phyloP scores from a whole-genome alignment of 2,113 vertebrate genomes.

The Phaethon lepturus region DNA sequence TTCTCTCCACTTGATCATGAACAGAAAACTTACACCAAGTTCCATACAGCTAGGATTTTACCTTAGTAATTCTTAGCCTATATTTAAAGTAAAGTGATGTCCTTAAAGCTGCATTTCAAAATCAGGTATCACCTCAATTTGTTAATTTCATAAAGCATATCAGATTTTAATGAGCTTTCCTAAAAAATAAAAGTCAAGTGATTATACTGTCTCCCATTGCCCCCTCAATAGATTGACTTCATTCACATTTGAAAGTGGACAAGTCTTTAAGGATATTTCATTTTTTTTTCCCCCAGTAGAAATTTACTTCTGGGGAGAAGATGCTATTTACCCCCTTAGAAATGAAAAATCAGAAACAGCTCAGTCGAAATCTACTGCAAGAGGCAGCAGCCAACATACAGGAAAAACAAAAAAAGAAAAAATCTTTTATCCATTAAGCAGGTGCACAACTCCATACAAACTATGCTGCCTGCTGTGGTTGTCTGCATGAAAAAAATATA shows the following conservation, averaged over 20 bases:
- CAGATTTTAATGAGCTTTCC: background rate
- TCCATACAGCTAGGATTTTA: background rate
- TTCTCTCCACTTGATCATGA: background rate
- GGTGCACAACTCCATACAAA: background rate
- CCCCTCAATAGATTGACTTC: background rate
- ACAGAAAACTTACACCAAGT: background rate
- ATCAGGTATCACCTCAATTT: rapidly evolving
- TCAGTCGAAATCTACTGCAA: background rate
- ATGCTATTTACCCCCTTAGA: background rate
- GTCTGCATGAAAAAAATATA: background rate
- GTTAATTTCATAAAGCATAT: background rate
- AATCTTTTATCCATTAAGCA: background rate
- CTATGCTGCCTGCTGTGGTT: background rate
- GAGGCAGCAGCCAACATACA: background rate
- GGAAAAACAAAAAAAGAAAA: background rate
- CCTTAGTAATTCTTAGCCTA: background rate
- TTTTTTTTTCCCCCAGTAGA: rapidly evolving
- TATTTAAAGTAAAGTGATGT: background rate
- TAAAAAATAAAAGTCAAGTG: background rate
- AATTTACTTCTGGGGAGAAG: background rate
- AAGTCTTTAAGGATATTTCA: background rate
- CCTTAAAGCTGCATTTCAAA: background rate
- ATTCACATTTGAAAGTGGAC: background rate
- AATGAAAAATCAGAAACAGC: background rate
- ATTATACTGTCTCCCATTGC: background rate